phyloP scores from a whole-genome alignment of 2,113 vertebrate genomes.

The Sisor rabdophorus region DNA sequence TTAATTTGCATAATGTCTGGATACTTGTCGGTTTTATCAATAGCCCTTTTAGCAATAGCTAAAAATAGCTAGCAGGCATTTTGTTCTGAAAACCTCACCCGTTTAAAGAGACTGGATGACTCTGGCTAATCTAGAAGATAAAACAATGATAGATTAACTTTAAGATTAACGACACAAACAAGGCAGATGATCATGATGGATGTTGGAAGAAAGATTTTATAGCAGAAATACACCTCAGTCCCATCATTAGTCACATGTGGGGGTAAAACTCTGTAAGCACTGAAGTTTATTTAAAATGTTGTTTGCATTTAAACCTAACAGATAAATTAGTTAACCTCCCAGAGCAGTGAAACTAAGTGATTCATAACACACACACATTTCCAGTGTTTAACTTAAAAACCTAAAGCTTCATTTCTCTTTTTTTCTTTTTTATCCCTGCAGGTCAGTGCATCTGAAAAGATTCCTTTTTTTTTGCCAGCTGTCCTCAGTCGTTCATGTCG shows the following conservation, averaged over 20 bases:
- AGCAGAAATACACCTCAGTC: neutral
- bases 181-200: neutral
- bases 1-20: neutral
- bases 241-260: neutral
- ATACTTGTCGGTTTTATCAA: neutral
- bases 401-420: neutral
- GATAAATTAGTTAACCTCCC: neutral
- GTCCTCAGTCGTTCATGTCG: conserved; percentile 16
- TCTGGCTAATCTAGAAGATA: conserved; percentile 9
- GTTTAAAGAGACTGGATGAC: neutral
- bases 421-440: neutral
- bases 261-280: neutral
- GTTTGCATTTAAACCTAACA: neutral
- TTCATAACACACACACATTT: neutral
- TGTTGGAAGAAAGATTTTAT: neutral
- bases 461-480: conserved; percentile 3
- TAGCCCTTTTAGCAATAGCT: neutral
- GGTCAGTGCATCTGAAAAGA: conserved; percentile 24
- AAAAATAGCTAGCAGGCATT: neutral
- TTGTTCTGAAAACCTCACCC: neutral
- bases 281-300: neutral
- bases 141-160: neutral
- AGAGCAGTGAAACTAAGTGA: neutral
- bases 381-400: neutral
- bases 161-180: conserved; percentile 7